These are phyloP conservation scores for Trichogramma dendrolimi DNA, from an alignment of 2,888 invertebrate species.

Conservation along the genomic window DNA sequence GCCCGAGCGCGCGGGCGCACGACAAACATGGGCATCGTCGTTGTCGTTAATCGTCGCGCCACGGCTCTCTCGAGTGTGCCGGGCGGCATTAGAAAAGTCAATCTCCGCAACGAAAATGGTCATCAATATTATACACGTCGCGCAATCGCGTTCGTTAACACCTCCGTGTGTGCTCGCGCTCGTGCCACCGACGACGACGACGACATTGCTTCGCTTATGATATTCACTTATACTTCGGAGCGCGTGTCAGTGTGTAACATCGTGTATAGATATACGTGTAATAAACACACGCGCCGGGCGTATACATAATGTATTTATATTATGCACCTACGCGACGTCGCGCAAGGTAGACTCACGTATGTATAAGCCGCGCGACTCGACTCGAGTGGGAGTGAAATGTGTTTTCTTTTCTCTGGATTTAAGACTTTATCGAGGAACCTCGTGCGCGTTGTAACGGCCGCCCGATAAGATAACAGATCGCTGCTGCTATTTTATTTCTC, in stretches of 20 bases:
- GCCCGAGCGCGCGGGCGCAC: constrained; percentile 2
- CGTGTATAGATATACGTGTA: constrained; percentile 18
- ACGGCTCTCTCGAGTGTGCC: constrained; percentile 1
- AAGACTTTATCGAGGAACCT: too few relatives aligned
- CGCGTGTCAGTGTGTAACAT: background rate
- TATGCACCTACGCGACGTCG: constrained; percentile 6
- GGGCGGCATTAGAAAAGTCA: constrained; percentile 4
- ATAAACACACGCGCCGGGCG: constrained; percentile 9
- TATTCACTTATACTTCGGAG: constrained; percentile 4
- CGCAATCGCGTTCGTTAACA: constrained; percentile 49
- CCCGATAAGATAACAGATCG: too few relatives aligned
- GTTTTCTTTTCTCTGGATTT: too few relatives aligned
- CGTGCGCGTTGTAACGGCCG: too few relatives aligned
- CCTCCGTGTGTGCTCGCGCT: constrained; percentile 33
- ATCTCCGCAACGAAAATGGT: constrained; percentile 42
- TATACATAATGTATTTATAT: background rate
- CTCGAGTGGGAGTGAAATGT: too few relatives aligned
- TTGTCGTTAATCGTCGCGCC: constrained; percentile 17
- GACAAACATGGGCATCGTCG: constrained; percentile 1
- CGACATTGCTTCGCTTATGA: constrained; percentile 20
- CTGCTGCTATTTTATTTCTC: too few relatives aligned
- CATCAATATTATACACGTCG: constrained; percentile 35
- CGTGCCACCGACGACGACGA: constrained; percentile 28
- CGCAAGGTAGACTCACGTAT: too few relatives aligned
- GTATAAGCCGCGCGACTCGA: too few relatives aligned